phyloP scores from a whole-genome alignment of 2,113 vertebrate species.

The Gulo gulo region DNA sequence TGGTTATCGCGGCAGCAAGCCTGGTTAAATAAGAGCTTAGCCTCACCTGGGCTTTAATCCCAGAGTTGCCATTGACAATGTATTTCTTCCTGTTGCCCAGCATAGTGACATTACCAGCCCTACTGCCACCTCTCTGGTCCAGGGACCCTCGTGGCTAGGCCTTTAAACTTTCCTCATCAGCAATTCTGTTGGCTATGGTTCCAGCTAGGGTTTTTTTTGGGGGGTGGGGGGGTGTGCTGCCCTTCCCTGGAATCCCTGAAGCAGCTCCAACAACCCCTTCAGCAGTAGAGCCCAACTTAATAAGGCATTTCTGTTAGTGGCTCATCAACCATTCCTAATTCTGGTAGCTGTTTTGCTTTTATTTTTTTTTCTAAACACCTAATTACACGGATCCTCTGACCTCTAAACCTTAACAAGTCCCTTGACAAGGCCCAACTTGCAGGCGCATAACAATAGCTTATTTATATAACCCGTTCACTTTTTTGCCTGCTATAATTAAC shows the following conservation, averaged over 20 bases:
- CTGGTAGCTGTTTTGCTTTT: constrained; percentile 47
- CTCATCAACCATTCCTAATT: constrained; percentile 60
- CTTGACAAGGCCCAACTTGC: constrained; percentile 66
- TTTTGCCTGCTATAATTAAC: constrained; percentile 82
- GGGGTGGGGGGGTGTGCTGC: constrained; percentile 3
- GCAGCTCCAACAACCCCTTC: constrained; percentile 36
- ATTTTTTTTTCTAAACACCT: constrained; percentile 53
- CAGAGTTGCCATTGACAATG: constrained; percentile 79
- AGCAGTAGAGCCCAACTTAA: constrained; percentile 65
- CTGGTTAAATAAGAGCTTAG: constrained; percentile 37
- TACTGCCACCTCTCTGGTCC: background rate
- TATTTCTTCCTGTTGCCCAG: constrained; percentile 85
- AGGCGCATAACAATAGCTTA: constrained; percentile 71
- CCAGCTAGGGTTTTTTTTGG: constrained; percentile 26
- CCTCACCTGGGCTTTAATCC: constrained; percentile 85
- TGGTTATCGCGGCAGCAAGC: fast-evolving
- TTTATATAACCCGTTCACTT: constrained; percentile 80
- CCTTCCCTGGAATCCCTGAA: constrained; percentile 38
- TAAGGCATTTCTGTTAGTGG: constrained; percentile 64
- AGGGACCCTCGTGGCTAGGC: constrained; percentile 58
- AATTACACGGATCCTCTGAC: constrained; percentile 72
- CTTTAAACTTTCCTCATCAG: constrained; percentile 78
- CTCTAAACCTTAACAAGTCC: constrained; percentile 59
- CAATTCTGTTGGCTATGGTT: constrained; percentile 78
- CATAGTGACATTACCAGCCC: constrained; percentile 72